These are phyloP conservation scores for Bradypodion ventrale DNA, from an alignment of 2,797 vertebrate genomes.

Conservation along the genomic window DNA sequence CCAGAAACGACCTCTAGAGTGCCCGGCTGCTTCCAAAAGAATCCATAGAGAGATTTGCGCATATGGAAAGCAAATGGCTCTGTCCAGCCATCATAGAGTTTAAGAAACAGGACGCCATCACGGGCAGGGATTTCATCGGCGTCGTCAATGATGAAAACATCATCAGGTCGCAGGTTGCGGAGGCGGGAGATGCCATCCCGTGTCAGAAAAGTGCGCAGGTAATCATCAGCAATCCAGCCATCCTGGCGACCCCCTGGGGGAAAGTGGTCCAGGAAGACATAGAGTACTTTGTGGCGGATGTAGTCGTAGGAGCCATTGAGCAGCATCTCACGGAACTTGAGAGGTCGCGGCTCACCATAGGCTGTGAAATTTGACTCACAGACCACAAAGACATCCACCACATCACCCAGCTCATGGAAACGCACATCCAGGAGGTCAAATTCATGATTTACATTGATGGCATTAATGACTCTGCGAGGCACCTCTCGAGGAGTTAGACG, in stretches of 20 bases:
- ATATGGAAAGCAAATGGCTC: slow-evolving; percentile 98
- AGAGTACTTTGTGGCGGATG: slow-evolving; percentile 92
- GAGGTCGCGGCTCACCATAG: slow-evolving; percentile 89
- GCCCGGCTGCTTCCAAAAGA: slow-evolving; percentile 99
- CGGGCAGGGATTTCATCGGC: slow-evolving; percentile 94
- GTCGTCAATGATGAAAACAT: slow-evolving; percentile 95
- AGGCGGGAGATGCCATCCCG: slow-evolving; percentile 87
- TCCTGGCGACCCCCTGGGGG: slow-evolving; percentile 93
- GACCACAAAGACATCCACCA: slow-evolving; percentile 92
- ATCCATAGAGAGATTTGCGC: slow-evolving; percentile 97
- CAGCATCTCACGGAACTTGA: slow-evolving; percentile 89
- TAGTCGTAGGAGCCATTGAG: slow-evolving; percentile 93
- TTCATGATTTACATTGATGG: slow-evolving; percentile 97
- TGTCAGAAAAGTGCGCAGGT: slow-evolving; percentile 93
- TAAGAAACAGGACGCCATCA: slow-evolving; percentile 94
- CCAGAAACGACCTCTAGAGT: slow-evolving; percentile 95
- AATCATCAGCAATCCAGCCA: slow-evolving; percentile 97
- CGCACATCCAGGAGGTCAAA: slow-evolving; percentile 95
- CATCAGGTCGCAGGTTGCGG: slow-evolving; percentile 80
- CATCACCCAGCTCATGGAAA: slow-evolving; percentile 89
- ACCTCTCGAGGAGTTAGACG: slow-evolving; percentile 86
- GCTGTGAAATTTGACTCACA: slow-evolving; percentile 99
- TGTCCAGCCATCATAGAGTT: slow-evolving; percentile 95
- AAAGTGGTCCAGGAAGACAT: slow-evolving; percentile 96
- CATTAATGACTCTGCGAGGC: slow-evolving; percentile 91